These are phyloP conservation scores for Sebastiscus tertius DNA, from an alignment of 2,797 vertebrate species.

Conservation along the genomic window DNA sequence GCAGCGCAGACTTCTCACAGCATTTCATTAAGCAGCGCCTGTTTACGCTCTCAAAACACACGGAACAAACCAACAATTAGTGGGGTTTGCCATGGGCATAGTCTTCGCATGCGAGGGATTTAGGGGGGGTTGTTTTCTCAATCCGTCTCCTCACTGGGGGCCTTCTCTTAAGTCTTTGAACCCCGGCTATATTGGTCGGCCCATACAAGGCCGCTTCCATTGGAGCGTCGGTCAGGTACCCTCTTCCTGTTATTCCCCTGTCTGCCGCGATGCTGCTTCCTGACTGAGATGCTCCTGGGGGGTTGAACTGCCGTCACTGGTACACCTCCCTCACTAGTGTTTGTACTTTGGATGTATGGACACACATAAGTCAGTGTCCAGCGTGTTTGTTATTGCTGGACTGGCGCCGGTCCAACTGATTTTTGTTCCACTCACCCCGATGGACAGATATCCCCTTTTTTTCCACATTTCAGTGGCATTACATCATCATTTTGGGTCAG, in stretches of 20 bases:
- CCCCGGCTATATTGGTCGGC: conserved; percentile 40
- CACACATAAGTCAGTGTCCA: conserved; percentile 12
- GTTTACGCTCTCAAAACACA: conserved; percentile 54
- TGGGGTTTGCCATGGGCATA: conserved; percentile 47
- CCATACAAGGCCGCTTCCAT: conserved; percentile 49
- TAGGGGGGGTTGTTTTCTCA: conserved; percentile 36
- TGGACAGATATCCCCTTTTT: not conserved
- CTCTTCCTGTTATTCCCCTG: conserved; percentile 74
- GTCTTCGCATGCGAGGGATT: conserved; percentile 47
- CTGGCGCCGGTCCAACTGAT: not conserved
- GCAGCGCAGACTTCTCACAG: conserved; percentile 31
- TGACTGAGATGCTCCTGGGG: conserved; percentile 52
- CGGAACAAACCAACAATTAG: conserved; percentile 60
- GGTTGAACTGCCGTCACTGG: conserved; percentile 40
- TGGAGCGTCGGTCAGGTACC: conserved; percentile 54
- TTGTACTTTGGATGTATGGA: conserved; percentile 30
- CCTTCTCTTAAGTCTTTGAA: conserved; percentile 57
- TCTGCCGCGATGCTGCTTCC: conserved; percentile 60
- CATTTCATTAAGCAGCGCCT: conserved; percentile 47
- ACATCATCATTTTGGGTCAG: not conserved
- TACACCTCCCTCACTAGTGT: not conserved
- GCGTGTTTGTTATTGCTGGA: conserved; percentile 50
- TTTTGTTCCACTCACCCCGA: conserved; percentile 28
- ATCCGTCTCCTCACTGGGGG: conserved; percentile 35
- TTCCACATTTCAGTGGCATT: conserved; percentile 3